A percentile compares a stretch with the other conserved stretches of the same genome.
These are phyloP conservation scores for Trichacis sp. DNA, from an alignment of 2,888 invertebrate genomes.

Conservation along the genomic window DNA sequence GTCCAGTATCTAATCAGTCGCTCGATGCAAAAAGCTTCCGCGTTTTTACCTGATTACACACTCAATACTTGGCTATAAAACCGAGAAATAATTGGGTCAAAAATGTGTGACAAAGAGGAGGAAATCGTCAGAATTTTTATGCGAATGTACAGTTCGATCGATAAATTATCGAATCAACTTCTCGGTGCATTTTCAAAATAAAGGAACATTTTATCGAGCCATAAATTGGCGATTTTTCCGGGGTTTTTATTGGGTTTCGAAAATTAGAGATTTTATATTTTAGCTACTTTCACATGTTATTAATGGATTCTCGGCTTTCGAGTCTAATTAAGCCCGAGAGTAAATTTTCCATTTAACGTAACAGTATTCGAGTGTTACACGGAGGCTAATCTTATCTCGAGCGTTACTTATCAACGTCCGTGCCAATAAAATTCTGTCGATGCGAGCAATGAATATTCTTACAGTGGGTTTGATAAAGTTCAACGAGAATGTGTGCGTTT, in stretches of 20 bases:
- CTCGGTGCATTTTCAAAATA: not conserved
- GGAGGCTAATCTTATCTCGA: constrained; percentile 23
- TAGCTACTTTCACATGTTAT: not conserved
- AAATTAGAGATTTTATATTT: not conserved
- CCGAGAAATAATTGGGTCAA: constrained; percentile 2
- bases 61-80: too few relatives aligned
- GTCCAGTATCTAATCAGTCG: constrained; percentile 18
- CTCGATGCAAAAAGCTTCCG: constrained; percentile 16
- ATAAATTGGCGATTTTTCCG: constrained; percentile 19
- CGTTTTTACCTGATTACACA: constrained; percentile 7
- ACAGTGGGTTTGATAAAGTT: constrained; percentile 1
- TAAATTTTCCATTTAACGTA: constrained; percentile 1
- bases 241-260: not conserved
- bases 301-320: not conserved
- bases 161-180: too few relatives aligned
- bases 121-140: too few relatives aligned
- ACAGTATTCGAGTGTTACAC: not conserved
- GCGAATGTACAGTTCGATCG: not conserved
- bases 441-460: constrained; percentile 20
- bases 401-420: constrained; percentile 12
- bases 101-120: too few relatives aligned
- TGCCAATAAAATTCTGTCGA: constrained; percentile 24
- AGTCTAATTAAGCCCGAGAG: not conserved
- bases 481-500: not conserved
- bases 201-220: not conserved